These are phyloP conservation scores for Leucophenga montana DNA, from an alignment of 2,888 invertebrate genomes.

Conservation along the genomic window DNA sequence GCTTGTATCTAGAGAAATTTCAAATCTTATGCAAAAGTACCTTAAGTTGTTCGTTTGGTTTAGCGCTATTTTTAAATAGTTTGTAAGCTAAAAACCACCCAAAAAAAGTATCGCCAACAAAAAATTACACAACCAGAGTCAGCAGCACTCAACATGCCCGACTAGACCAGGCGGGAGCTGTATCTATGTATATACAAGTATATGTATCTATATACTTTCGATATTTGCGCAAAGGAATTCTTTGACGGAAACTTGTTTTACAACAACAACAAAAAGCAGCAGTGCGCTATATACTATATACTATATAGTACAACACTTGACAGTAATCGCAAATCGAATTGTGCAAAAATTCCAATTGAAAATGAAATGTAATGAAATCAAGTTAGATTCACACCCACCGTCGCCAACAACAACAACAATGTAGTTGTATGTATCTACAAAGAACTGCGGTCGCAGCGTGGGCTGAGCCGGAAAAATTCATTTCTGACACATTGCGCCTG, in stretches of 20 bases:
- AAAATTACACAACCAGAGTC: slow-evolving; percentile 40
- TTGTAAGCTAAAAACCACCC: slow-evolving; percentile 55
- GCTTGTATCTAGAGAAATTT: not conserved
- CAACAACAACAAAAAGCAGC: slow-evolving; percentile 14
- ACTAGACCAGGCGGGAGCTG: not conserved
- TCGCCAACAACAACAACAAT: slow-evolving; percentile 15
- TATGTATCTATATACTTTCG: slow-evolving; percentile 37
- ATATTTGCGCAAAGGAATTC: slow-evolving; percentile 16
- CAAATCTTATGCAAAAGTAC: slow-evolving; percentile 34
- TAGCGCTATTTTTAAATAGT: slow-evolving; percentile 46
- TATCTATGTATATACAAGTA: not conserved
- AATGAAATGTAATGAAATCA: slow-evolving; percentile 52
- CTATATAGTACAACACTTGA: slow-evolving; percentile 23
- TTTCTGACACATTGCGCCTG: not conserved
- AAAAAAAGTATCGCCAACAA: no score
- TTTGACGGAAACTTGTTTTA: slow-evolving; percentile 50
- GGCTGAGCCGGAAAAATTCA: slow-evolving; percentile 48
- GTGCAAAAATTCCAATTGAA: slow-evolving; percentile 62
- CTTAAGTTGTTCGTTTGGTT: slow-evolving; percentile 30
- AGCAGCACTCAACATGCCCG: slow-evolving; percentile 61
- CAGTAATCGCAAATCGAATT: slow-evolving; percentile 49
- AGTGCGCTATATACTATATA: not conserved
- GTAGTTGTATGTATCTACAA: not conserved
- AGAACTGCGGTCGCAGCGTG: slow-evolving; percentile 26
- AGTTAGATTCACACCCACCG: slow-evolving; percentile 35